Base-by-base conservation (phyloP, 2,113 vertebrate species). In the Cyanocitta stelleri region DNA sequence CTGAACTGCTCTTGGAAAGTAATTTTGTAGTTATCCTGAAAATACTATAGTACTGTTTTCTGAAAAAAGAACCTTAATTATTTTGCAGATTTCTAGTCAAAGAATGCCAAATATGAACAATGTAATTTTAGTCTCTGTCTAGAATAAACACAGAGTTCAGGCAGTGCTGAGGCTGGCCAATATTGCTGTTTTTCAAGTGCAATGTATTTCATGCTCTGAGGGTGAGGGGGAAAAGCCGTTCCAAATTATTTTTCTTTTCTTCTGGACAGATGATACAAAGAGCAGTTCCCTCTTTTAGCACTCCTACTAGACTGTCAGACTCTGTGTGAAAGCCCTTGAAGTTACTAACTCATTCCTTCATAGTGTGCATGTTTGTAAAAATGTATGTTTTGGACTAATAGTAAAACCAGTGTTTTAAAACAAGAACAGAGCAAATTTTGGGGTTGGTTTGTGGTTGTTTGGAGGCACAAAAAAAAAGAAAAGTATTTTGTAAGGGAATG, bases 111-210 rank as follows among this genome's bases (percentile, higher is more conserved):
- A 93, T 96, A 96, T 85, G 95, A 97, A 91, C 33, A 55, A 22
- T 95, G 90, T 96, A 96, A 96, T 96, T 91, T 94, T 95, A 96
- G 92, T 96, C 88, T 94, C 73, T 39, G 21, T 89, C 91, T 96
- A 95, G 96, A 97, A 96, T 97, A 98, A 97, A 96, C 94, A 93
- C 55, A 95, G 96, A 95, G 95, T 97, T 56, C 95, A 97, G 94
- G 95, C 95, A 95, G 95, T 92, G 95, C 92, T 97, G 90, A 95
- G 90, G 73, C 95, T 96, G 87, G 93, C 95, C 95, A 93, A 68
- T 97, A 87, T 76, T 95, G 90, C 92, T 55, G 67, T 97, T 97
- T 97, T 95, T 85, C 73, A 97, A 96, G 87, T 94, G 95, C 79
- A 66, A 69, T 95, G 9, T 95, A 94, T 96, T 97, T 96, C 95